Base-by-base conservation (phyloP, 2,113 vertebrate species). In the Archilochus colubris region DNA sequence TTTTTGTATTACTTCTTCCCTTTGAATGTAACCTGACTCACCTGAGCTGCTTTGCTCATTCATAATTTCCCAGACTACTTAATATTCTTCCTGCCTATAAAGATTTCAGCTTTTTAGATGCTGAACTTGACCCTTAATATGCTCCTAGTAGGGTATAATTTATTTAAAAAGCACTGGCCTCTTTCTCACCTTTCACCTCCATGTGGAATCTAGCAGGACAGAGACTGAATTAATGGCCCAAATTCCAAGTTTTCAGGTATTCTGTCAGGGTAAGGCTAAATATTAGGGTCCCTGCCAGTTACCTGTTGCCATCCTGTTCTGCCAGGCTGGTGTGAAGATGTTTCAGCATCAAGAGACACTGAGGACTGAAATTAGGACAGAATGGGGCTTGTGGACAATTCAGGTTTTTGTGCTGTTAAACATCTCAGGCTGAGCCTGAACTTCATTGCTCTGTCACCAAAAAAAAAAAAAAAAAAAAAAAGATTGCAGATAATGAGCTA, bases 401-500 rank as follows among this genome's bases (percentile, higher is more conserved):
- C 25, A 1, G 8, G n/a, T 89, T 68, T 85, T n/a, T 85, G 51
- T 11, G 22, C 62, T 92, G 70, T 85, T 79, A 88, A 94, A 40
- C 80, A 89, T 92, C 81, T 82, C 12, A 69, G 67, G 75, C 81
- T 89, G 81, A 93, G 38, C 40, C 74, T 73, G 70, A 77, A 66
- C 81, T 69, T 85, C 91, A 69, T 15, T 46, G 44, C 91, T 81
- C 74, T 62, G 84, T 89, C 58, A 91, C 64, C 38, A 46, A 73
- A 33, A 40, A 40, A 40, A 40, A 40, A 40, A 40, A 40, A 40
- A 40, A 40, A 40, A 40, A 40, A 69, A 58, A 61, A 58, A 24
- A 69, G 68, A 85, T 94, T 89, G 81, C 70, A 87, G 94, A 76
- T 91, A 88, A 91, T 94, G 91, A 93, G 78, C 77, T 92, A 96